Evolutionary conservation across 2,888 invertebrate genomes (phyloP).

Genomic region (Drosophila rellima): DNA sequence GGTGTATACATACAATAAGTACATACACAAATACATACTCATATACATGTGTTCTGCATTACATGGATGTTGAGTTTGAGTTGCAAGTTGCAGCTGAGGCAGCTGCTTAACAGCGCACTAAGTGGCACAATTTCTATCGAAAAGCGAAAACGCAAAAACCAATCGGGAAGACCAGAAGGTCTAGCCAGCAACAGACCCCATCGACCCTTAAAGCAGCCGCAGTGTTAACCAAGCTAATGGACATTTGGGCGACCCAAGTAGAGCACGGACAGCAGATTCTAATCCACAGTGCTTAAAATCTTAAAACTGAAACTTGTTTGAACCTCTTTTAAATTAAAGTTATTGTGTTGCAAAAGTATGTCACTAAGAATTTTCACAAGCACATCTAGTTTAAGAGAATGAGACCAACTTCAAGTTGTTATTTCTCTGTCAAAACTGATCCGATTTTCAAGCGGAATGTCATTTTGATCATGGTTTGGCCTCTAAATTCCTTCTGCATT

Average conservation of each 20-base stretch:
- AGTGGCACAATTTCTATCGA: constrained; percentile 75
- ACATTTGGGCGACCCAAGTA: constrained; percentile 17
- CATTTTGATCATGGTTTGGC: no score
- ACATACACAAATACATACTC: not conserved
- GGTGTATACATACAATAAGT: no score
- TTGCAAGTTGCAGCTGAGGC: constrained; percentile 13
- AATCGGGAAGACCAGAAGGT: constrained; percentile 46
- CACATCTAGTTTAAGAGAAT: no score
- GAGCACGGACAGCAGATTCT: not conserved
- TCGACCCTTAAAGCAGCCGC: constrained; percentile 6
- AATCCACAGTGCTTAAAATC: not conserved
- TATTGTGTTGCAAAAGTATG: not conserved
- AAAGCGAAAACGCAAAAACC: constrained; percentile 68
- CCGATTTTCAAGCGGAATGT: no score
- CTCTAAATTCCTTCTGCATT: no score
- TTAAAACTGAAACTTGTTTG: not conserved
- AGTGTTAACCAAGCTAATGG: constrained; percentile 57
- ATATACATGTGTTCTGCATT: constrained; percentile 11
- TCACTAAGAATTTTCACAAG: not conserved
- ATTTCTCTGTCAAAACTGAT: no score
- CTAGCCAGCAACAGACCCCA: constrained; percentile 28
- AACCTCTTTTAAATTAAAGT: not conserved
- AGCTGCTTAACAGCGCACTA: constrained; percentile 60
- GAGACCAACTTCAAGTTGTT: no score
- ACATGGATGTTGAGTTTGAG: constrained; percentile 1